Evolutionary conservation across 2,797 vertebrate species (phyloP).

Genomic region (Liparis tanakae): DNA sequence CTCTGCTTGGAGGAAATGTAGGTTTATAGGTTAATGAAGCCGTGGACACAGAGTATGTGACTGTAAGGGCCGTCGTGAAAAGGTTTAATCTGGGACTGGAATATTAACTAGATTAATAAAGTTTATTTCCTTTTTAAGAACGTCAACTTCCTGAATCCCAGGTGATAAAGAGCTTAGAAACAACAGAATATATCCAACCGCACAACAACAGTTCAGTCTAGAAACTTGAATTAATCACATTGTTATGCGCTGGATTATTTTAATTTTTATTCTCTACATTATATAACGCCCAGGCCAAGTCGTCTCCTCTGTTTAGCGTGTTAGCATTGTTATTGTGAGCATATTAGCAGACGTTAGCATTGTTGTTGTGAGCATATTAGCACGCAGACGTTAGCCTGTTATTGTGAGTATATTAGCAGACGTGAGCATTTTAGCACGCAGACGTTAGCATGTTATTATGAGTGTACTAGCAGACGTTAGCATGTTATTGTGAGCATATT

Average conservation of each 20-base stretch:
- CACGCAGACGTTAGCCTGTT: too few relatives aligned
- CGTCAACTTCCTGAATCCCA: conserved; percentile 1
- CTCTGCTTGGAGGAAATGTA: background rate
- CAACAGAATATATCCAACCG: background rate
- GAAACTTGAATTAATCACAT: background rate
- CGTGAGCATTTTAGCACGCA: too few relatives aligned
- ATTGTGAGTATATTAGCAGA: too few relatives aligned
- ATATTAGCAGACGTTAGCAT: background rate
- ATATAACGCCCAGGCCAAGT: background rate
- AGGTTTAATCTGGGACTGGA: conserved; percentile 21
- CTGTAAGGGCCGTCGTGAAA: conserved; percentile 4
- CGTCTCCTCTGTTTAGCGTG: too few relatives aligned
- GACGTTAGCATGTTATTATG: too few relatives aligned
- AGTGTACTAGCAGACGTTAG: too few relatives aligned
- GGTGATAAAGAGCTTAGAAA: background rate
- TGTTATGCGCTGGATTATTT: background rate
- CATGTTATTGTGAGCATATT: too few relatives aligned
- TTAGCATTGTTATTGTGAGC: background rate
- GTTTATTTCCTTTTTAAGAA: conserved; percentile 14
- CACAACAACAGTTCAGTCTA: background rate
- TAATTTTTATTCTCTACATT: background rate
- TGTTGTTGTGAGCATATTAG: too few relatives aligned
- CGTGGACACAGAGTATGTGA: conserved; percentile 33
- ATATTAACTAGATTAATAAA: conserved; percentile 29
- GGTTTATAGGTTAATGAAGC: conserved; percentile 33